Evolutionary conservation across 1,140 invertebrate species (phyloP), one percentile per base, ranked within the genome.

Genomic region (Drosophila baimaii): DNA sequence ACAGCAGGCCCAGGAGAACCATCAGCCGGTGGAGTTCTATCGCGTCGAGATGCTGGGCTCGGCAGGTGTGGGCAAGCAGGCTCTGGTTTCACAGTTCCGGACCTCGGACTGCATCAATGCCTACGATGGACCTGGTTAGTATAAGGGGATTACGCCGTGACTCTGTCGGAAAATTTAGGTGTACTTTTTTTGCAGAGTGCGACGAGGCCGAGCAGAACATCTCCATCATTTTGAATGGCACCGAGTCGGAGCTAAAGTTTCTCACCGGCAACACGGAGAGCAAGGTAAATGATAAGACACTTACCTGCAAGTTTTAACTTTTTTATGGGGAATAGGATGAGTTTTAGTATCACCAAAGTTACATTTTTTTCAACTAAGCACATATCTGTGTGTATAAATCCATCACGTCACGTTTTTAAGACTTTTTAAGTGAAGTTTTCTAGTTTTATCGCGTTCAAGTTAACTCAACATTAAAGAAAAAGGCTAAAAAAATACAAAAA

Each of bases 21-120:
- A 88, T 25, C 78, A 89, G 62, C 83, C 78, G 15, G 93, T 94
- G 25, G 94, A 94, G 17, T 93, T 94, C 19, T 96, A 96, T 92
- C 93, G 94, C 2, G 97, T 98, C 0, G 95, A 96, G 9, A 95
- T 98, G 92, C 92, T 98, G 6, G 98, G 98, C 0, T 95, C 96
- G 0, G 94, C 95, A 7, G 97, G 97, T 1, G 97, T 98, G 8
- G 98, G 98, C 19, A 98, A 98, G 92, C 96, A 97, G 1, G 95
- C 97, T 15, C 94, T 99, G 2, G 95, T 97, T 77, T 96, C 96
- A 72, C 98, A 99, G 93, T 98, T 98, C 90, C 96, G 97, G 94
- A 98, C 97, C 37, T 98, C 97, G 54, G 98, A 99, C 85, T 98
- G 97, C 88, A 98, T 98, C 86, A 98, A 98, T 90, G 96, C 97